A percentile compares a stretch with the other conserved stretches of the same genome.
phyloP scores from a whole-genome alignment of 1,140 invertebrate species.

The Aphis craccivora region DNA sequence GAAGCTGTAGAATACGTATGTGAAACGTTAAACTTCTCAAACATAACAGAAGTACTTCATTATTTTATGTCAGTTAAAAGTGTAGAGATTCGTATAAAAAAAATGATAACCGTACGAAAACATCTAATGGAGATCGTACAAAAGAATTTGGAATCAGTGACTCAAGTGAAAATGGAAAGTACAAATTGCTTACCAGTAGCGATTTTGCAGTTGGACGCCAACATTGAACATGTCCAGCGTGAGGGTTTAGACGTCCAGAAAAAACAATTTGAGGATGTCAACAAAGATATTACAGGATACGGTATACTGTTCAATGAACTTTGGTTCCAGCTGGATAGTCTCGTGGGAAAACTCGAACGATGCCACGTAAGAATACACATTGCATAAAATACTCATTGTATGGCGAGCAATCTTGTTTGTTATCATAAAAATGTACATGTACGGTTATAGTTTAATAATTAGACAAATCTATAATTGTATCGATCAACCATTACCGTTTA shows the following conservation, averaged over 20 bases:
- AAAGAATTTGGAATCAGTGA: not conserved
- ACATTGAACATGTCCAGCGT: not conserved
- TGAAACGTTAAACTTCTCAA: not conserved
- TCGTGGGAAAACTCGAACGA: not conserved
- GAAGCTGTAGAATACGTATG: constrained; percentile 35
- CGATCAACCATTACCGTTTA: not conserved
- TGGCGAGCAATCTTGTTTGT: not conserved
- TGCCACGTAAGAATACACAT: constrained; percentile 5
- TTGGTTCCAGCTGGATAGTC: not conserved
- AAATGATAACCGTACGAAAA: not conserved
- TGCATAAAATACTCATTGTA: not conserved
- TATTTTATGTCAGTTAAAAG: not conserved
- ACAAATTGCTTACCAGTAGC: not conserved
- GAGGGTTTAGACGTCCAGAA: not conserved
- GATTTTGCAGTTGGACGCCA: not conserved
- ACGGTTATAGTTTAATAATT: not conserved
- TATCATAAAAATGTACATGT: not conserved
- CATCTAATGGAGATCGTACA: not conserved
- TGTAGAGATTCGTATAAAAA: constrained; percentile 23
- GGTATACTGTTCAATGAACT: not conserved
- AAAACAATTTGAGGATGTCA: not conserved
- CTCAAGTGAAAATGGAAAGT: not conserved
- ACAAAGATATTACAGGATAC: not conserved
- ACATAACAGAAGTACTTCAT: not conserved
- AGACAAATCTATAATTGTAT: not conserved